Evolutionary conservation across 2,113 vertebrate genomes (phyloP), one percentile per base, ranked within the genome.

Genomic region (Bubo blakistoni): DNA sequence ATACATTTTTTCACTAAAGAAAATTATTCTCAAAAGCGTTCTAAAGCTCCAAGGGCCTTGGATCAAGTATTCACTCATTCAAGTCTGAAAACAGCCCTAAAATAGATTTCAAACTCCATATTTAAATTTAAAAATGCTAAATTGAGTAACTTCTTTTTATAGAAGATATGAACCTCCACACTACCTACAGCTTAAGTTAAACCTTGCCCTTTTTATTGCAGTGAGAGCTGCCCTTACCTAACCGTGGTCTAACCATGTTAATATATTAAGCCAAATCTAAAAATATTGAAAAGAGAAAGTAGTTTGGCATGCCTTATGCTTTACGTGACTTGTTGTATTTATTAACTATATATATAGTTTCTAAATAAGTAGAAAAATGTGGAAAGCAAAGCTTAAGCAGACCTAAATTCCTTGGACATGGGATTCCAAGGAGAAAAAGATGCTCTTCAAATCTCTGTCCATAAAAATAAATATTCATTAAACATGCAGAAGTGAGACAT

Each of bases 61-160:
- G 42, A 81, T 95, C 67, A 93, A 86, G 24, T 67, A 55, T 74
- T 91, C 4, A 0, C 36, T 86, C 52, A 62, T 78, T 81, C 34
- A 66, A 66, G 59, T 63, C 69, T 88, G 76, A 86, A 94, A 95
- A 44, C 34, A 95, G 44, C 11, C 59, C 36, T 93, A 79, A 95
- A 90, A 93, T 76, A 91, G 40, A 63, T 32, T 89, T 88, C 13
- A 63, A 59, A 86, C 24, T 81, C 57, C 27, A 18, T 81, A 78
- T 95, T 93, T 96, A 86, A 88, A 90, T 94, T 74, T 84, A 51
- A 95, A 95, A 90, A 71, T 86, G 16, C 80, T 88, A 93, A 94
- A 90, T 61, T 29, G 42, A 44, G 69, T 70, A 46, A 44, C 18
- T 92, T 88, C 65, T 96, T 95, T 94, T 93, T 96, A 94, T 94